Base-by-base conservation (phyloP, 2,797 vertebrate genomes). In the Darevskia mixta region DNA sequence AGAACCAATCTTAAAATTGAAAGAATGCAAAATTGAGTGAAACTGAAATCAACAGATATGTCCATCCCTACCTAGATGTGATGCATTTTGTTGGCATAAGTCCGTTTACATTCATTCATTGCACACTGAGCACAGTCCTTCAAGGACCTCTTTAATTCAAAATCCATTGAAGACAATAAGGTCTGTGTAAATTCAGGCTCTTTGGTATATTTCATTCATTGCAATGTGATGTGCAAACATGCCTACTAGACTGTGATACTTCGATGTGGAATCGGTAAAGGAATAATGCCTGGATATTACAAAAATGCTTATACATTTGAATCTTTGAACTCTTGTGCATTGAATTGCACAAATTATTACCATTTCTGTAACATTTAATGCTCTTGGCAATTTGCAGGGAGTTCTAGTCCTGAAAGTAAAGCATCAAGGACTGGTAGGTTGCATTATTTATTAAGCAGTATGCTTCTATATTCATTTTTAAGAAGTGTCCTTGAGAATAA, bases 381-480 rank as follows among this genome's bases (percentile, higher is more conserved):
- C 45, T 66, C 55, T 61, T 89, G 6, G 82, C 41, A 89, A 77
- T 89, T 85, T 88, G 11, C 43, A 88, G 9, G 32, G 29, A 79
- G n/a, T 45, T 15, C 43, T 41, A 61, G 32, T 58, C 9, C 61
- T 87, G 87, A 35, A 49, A 83, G 3, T 79, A 49, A 49, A 1
- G 0, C 0, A 13, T 58, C 11, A 85, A 90, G 5, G 8, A 8
- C 49, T 84, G 27, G 78, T 10, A 58, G 1, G 27, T 81, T 25
- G 83, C 49, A 79, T 17, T 82, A 0, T 64, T 87, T 87, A 87
- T 87, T 82, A 75, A 87, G 38, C 55, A n/a, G 49, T 25, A 17
- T 82, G 73, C 32, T 58, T 84, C 25, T 41, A 8, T 8, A 79
- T 61, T 45, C 38, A 71, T 85, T 88, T 87, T 82, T 49, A 67